Evolutionary conservation across 2,888 invertebrate genomes (phyloP), one percentile per base, ranked within the genome.

Genomic region (Tachystola acroxantha): DNA sequence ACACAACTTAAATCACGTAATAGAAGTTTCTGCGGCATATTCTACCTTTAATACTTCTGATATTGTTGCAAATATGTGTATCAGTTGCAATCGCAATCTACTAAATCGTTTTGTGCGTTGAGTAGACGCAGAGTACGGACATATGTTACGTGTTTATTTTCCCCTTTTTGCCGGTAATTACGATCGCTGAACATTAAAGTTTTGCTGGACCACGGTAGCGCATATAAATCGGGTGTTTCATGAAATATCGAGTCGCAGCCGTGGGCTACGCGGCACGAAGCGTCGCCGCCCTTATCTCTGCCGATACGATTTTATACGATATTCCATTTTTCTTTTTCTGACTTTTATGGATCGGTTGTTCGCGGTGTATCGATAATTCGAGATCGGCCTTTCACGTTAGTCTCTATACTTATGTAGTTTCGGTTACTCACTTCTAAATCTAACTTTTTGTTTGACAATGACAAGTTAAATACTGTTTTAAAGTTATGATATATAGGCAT

Each of bases 151-250:
- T 60, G 59, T 59, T 62, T 56, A 60, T 67, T 64, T 68, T 62
- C 57, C 64, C 57, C 62, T 69, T 75, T 57, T 72, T 63, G 62
- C 53, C 53, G 64, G 68, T 78, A 82, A 84, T 84, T 85, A 82
- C 71, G 72, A 67, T 67, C 65, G 65, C 55, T 68, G 71, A 69
- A 73, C 74, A 80, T 82, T 74, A 79, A 79, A 72, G 70, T 75
- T 78, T 71, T 64, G 76, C 70, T 63, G 64, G 68, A 54, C 65
- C 50, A 56, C 69, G 61, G 68, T 68, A 66, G 66, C 68, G 82
- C 79, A 82, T 82, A 82, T 78, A 82, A 82, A 86, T 82, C 76
- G 84, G 71, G 61, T 70, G 69, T 80, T 82, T 81, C 81, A 74
- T 82, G 79, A 82, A 85, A 82, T 80, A 85, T 81, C 73, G 82